phyloP scores from a whole-genome alignment of 2,888 invertebrate species.

The Strigamia transsilvanica region DNA sequence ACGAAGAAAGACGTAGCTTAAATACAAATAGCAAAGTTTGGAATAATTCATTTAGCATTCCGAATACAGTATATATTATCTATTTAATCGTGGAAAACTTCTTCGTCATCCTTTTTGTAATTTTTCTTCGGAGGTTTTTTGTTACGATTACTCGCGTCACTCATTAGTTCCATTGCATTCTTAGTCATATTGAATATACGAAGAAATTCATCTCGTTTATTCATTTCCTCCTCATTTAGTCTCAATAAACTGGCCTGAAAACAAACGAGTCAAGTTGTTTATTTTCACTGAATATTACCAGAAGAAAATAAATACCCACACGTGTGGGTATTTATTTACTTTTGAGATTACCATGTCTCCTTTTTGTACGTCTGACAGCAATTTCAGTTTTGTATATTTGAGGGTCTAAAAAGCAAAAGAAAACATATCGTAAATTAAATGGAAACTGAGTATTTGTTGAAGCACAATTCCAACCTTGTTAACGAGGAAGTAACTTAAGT shows the following conservation, averaged over 20 bases:
- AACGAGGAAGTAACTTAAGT: slow-evolving; percentile 2
- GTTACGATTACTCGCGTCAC: neutral
- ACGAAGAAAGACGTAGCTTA: too few relatives aligned
- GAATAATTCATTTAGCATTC: too few relatives aligned
- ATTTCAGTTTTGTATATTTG: neutral
- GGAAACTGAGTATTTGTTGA: neutral
- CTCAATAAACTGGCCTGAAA: neutral
- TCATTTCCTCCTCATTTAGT: neutral
- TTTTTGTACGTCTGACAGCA: slow-evolving; percentile 4
- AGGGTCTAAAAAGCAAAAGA: neutral
- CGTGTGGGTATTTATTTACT: too few relatives aligned
- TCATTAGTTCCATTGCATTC: neutral
- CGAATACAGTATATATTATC: too few relatives aligned
- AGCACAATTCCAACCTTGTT: neutral
- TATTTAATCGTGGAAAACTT: too few relatives aligned
- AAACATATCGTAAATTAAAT: neutral
- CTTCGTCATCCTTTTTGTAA: too few relatives aligned
- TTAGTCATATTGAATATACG: neutral
- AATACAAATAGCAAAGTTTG: too few relatives aligned
- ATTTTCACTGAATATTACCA: too few relatives aligned
- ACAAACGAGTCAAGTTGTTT: too few relatives aligned
- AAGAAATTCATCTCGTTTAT: neutral
- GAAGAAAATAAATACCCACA: too few relatives aligned
- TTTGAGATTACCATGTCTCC: neutral
- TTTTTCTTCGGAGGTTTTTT: too few relatives aligned